Conservation (phyloP, 2,797 vertebrate species). For the Florisuga fusca region DNA sequence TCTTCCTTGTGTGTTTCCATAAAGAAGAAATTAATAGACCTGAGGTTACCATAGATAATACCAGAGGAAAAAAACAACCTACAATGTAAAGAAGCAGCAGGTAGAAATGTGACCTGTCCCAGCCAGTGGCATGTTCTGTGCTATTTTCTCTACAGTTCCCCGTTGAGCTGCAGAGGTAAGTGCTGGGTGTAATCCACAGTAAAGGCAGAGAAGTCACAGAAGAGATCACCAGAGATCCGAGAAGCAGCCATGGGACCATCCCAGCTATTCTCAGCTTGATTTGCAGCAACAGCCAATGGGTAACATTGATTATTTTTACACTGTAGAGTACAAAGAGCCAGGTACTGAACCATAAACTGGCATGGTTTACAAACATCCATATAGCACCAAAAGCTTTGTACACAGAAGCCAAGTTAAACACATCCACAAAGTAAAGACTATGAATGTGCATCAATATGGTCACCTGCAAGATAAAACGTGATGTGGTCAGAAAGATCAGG, state of each 20-base stretch:
- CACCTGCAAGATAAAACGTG: slow-evolving; percentile 60
- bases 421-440: slow-evolving; percentile 13
- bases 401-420: not conserved
- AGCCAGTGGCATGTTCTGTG: not conserved
- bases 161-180: not conserved
- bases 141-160: slow-evolving; percentile 24
- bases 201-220: not conserved
- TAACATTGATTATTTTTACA: slow-evolving; percentile 51
- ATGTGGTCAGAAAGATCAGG: slow-evolving; percentile 61
- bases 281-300: slow-evolving; percentile 36
- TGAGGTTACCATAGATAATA: slow-evolving; percentile 49
- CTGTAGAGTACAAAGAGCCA: slow-evolving; percentile 55
- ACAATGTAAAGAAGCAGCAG: slow-evolving; percentile 44
- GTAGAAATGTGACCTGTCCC: not conserved
- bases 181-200: not conserved
- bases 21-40: slow-evolving; percentile 63
- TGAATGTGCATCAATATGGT: slow-evolving; percentile 2
- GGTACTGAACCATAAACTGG: slow-evolving; percentile 46
- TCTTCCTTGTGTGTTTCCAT: slow-evolving; percentile 56
- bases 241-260: slow-evolving; percentile 34
- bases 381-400: not conserved
- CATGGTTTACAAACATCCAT: slow-evolving; percentile 44
- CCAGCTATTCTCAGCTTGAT: slow-evolving; percentile 48
- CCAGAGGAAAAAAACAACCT: slow-evolving; percentile 14
- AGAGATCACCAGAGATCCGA: not conserved